Base-by-base conservation (phyloP, 2,113 vertebrate genomes). In the Ornithorhynchus anatinus region DNA sequence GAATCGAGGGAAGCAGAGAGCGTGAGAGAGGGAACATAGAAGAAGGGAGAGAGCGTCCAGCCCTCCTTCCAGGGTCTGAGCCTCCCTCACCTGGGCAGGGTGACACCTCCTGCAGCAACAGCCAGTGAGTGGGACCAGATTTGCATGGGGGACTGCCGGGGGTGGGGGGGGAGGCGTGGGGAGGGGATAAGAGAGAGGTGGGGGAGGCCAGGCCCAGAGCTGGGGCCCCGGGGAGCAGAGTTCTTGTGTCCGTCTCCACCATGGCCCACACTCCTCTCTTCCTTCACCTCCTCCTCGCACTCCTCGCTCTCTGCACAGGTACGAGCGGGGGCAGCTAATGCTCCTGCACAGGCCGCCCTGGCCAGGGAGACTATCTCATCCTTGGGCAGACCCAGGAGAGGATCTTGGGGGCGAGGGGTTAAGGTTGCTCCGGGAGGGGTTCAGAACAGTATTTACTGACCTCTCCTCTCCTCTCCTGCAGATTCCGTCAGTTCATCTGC, bases 201-300 rank as follows among this genome's bases (percentile, higher is more conserved):
- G 8, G 0, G 1, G 4, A 8, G 3, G 2, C 1, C 4, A 1
- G 2, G 2, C 1, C 38, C 12, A 59, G 5, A 5, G 15, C 15
- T 1, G 0, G 43, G 0, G 0, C 0, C 10, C 8, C 5, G 22
- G 6, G 6, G 4, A 3, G 3, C 1, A 0, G 7, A 29, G 2
- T 3, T 35, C 19, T 1, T 20, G 37, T 15, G 16, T 10, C 22
- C 1, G 0, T 14, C 0, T 44, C 0, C 1, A 0, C n/a, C 16
- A n/a, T 25, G 57, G 56, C 37, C 17, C 69, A 0, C 5, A n/a
- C 27, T n/a, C n/a, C n/a, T n/a, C n/a, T n/a, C n/a, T n/a, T n/a
- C n/a, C n/a, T n/a, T n/a, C n/a, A n/a, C n/a, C n/a, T n/a, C n/a
- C n/a, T n/a, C n/a, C n/a, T n/a, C n/a, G n/a, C n/a, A n/a, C 12